A percentile compares a stretch with the other conserved stretches of the same genome.
These are phyloP conservation scores for Myotis planiceps DNA, from an alignment of 2,797 vertebrate species.

Conservation along the genomic window DNA sequence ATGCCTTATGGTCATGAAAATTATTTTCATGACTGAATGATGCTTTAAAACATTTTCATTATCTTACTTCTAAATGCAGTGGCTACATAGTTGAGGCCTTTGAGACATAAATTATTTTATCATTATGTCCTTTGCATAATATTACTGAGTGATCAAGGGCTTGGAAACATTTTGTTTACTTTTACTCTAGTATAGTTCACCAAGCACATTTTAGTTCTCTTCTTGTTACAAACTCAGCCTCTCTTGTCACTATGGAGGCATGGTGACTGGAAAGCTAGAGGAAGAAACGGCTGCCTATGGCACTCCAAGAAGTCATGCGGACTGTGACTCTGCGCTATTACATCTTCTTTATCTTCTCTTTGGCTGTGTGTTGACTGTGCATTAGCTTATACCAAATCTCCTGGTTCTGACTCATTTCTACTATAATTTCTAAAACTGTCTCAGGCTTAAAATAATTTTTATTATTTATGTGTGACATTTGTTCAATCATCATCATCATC, in stretches of 20 bases:
- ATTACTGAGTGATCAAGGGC: neutral
- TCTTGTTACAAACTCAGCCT: neutral
- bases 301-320: neutral
- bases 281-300: neutral
- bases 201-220: neutral
- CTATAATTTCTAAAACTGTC: neutral
- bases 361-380: neutral
- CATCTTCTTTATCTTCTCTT: neutral
- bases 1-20: conserved; percentile 59
- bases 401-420: neutral
- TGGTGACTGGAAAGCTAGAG: neutral
- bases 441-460: neutral
- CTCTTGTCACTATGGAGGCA: neutral
- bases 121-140: neutral
- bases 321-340: neutral
- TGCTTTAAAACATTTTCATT: conserved; percentile 39
- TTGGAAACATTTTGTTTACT: neutral
- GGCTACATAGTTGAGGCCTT: neutral
- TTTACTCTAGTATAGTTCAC: neutral
- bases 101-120: conserved; percentile 29
- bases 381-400: neutral
- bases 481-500: neutral
- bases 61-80: neutral
- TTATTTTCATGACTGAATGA: conserved; percentile 56
- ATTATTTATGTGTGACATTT: conserved; percentile 2